phyloP scores from a whole-genome alignment of 2,797 vertebrate genomes.

The Danio albolineatus region DNA sequence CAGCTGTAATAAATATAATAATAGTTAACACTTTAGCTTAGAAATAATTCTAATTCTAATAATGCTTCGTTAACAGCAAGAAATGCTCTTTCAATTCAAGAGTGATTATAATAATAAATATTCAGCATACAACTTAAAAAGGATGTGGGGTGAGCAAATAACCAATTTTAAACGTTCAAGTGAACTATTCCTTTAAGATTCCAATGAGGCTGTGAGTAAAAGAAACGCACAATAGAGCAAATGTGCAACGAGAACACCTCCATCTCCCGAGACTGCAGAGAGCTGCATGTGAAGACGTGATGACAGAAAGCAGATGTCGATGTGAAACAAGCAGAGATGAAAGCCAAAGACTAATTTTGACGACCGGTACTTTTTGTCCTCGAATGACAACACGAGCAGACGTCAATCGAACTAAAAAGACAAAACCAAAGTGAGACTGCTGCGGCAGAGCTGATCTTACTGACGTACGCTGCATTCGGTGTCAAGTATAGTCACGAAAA shows the following conservation, averaged over 20 bases:
- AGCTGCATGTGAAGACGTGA: neutral
- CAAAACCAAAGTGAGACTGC: neutral
- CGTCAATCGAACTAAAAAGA: neutral
- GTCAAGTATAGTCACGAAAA: neutral
- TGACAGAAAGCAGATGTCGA: constrained; percentile 1
- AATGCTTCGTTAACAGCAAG: too few relatives aligned
- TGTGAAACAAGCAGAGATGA: neutral
- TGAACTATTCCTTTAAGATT: neutral
- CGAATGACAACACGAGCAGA: neutral
- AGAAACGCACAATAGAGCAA: neutral
- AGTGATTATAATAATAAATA: neutral
- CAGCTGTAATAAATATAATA: too few relatives aligned
- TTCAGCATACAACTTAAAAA: neutral
- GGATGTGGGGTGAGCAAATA: neutral
- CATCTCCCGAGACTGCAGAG: neutral
- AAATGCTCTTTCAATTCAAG: too few relatives aligned
- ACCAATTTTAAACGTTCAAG: neutral
- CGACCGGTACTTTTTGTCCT: neutral
- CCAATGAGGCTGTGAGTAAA: neutral
- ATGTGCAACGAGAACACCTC: neutral
- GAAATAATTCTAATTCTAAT: too few relatives aligned
- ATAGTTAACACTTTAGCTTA: too few relatives aligned
- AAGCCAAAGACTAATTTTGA: neutral
- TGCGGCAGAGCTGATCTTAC: neutral
- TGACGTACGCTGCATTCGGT: neutral